These are phyloP conservation scores for Campopleginae sp. DNA, from an alignment of 2,888 invertebrate species.

Conservation along the genomic window DNA sequence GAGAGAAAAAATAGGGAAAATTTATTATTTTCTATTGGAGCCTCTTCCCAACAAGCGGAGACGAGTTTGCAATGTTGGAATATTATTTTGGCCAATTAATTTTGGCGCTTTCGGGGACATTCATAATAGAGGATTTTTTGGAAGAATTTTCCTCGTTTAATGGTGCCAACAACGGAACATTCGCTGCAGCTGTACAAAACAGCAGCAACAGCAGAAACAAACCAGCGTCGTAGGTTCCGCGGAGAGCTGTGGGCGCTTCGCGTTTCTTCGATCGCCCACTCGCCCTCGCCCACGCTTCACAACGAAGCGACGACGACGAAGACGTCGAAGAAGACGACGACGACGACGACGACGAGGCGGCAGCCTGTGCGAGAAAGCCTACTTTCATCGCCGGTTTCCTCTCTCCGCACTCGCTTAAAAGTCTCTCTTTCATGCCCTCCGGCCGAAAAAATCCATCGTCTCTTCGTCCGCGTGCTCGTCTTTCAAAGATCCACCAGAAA, in stretches of 20 bases:
- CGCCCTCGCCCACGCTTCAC: conserved; percentile 74
- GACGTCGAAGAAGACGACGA: conserved; percentile 37
- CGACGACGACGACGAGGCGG: conserved; percentile 44
- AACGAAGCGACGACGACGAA: conserved; percentile 37
- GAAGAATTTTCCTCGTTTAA: background rate
- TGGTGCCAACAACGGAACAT: background rate
- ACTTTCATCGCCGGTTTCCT: conserved; percentile 71
- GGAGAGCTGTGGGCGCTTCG: conserved; percentile 73
- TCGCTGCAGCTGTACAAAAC: conserved; percentile 15
- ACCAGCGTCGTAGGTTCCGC: conserved; percentile 47
- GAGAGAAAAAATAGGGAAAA: background rate
- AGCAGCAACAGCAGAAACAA: conserved; percentile 13
- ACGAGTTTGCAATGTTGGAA: background rate
- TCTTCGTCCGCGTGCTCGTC: conserved; percentile 33
- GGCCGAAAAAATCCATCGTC: conserved; percentile 19
- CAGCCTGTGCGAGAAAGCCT: conserved; percentile 67
- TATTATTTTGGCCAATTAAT: background rate
- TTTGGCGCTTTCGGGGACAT: background rate
- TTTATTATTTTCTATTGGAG: background rate
- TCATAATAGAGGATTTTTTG: background rate
- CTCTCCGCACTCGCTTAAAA: conserved; percentile 59
- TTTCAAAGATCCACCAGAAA: conserved; percentile 29
- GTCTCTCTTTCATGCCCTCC: conserved; percentile 24
- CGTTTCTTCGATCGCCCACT: conserved; percentile 74
- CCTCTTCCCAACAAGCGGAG: background rate